A percentile compares a stretch with the other conserved stretches of the same genome.
Conservation (phyloP, 2,888 invertebrate genomes). For the Reticulitermes lucifugus region DNA sequence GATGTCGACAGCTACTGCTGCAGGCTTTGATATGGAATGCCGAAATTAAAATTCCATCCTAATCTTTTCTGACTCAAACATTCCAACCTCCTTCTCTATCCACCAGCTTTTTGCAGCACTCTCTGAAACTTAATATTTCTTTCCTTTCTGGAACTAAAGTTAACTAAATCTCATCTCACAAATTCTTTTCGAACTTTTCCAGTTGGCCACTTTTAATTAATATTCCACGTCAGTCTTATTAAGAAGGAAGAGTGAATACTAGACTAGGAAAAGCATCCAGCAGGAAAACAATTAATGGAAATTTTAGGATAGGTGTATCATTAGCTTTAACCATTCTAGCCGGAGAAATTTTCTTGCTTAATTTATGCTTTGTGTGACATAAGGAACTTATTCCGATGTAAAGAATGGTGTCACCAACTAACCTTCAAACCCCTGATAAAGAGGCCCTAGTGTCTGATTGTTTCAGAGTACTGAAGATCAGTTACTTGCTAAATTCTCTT, state of each 20-base stretch:
- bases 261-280: neutral
- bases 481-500: too few species aligned
- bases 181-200: conserved; percentile 30
- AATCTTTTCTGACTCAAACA: neutral
- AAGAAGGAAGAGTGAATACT: neutral
- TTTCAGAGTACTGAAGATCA: too few species aligned
- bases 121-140: conserved; percentile 14
- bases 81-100: neutral
- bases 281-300: too few species aligned
- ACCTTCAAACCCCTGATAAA: too few species aligned
- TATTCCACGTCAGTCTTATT: neutral
- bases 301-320: too few species aligned
- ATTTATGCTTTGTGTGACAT: too few species aligned
- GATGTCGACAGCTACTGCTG: neutral
- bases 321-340: too few species aligned
- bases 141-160: conserved; percentile 9
- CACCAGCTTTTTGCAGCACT: neutral
- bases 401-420: too few species aligned
- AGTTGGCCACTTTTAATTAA: conserved; percentile 30
- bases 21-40: conserved; percentile 10
- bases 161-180: conserved; percentile 16
- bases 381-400: too few species aligned
- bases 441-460: too few species aligned
- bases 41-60: conserved; percentile 33
- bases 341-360: too few species aligned